These are phyloP conservation scores for Zoanthus sociatus DNA, from an alignment of 92 coral and sea anemone species.

Conservation along the genomic window DNA sequence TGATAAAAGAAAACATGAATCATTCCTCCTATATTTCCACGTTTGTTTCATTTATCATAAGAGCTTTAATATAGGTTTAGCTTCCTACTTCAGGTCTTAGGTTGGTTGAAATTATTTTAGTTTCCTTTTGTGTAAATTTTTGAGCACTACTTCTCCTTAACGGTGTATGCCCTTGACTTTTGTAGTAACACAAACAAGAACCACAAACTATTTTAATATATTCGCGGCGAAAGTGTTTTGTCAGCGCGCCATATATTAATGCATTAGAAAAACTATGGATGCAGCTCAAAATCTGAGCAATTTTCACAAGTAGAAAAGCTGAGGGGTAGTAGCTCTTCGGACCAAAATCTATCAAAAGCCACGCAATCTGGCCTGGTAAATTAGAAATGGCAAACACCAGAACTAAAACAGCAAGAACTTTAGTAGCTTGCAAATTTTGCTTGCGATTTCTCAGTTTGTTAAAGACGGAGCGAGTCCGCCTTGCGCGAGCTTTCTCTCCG, in stretches of 20 bases:
- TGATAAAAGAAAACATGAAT: no score
- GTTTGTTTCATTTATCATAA: no score
- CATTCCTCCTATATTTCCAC: no score
- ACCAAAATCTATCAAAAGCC: conserved; percentile 21
- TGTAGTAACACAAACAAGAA: not conserved
- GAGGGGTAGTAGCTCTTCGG: not conserved
- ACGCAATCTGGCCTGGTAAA: conserved; percentile 39
- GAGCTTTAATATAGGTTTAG: no score
- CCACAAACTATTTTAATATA: conserved; percentile 27
- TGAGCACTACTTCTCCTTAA: not conserved
- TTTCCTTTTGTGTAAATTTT: not conserved
- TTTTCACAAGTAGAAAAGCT: conserved; percentile 32
- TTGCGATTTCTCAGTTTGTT: conserved; percentile 19
- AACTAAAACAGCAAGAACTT: conserved; percentile 31
- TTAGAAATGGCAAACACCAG: conserved; percentile 27
- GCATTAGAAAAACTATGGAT: conserved; percentile 43
- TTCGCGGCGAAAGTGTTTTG: conserved; percentile 34
- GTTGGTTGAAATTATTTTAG: not conserved
- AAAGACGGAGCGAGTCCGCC: conserved; percentile 12
- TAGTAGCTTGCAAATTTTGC: conserved; percentile 37
- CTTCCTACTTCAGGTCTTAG: no score
- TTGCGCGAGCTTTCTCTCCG: not conserved
- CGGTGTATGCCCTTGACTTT: not conserved
- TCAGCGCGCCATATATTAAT: conserved; percentile 38
- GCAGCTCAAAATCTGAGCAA: conserved; percentile 25